A percentile compares a stretch with the other conserved stretches of the same genome.
These are phyloP conservation scores for Drosophila paranaensis DNA, from an alignment of 2,888 invertebrate species.

Conservation along the genomic window DNA sequence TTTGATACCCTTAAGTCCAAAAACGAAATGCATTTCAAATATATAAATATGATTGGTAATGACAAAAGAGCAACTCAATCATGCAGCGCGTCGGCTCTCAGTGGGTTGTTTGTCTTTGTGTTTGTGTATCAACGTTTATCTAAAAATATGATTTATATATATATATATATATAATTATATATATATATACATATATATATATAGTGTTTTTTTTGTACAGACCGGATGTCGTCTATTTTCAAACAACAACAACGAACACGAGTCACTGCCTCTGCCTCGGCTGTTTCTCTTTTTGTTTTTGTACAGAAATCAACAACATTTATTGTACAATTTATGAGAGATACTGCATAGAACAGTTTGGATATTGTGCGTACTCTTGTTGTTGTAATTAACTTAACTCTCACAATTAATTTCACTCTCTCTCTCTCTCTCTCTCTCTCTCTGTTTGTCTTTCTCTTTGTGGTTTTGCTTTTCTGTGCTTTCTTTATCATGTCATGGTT, in stretches of 20 bases:
- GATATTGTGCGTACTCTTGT: slow-evolving; percentile 35
- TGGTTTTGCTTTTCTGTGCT: slow-evolving; percentile 6
- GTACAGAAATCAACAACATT: slow-evolving; percentile 57
- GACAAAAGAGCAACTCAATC: slow-evolving; percentile 60
- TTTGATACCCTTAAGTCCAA: neutral
- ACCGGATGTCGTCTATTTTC: slow-evolving; percentile 83
- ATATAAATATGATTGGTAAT: slow-evolving; percentile 35
- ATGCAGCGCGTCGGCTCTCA: slow-evolving; percentile 26
- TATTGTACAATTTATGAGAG: slow-evolving; percentile 53
- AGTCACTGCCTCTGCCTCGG: slow-evolving; percentile 25
- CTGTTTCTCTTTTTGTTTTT: slow-evolving; percentile 29
- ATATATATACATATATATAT: slow-evolving; percentile 53
- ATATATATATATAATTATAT: slow-evolving; percentile 19
- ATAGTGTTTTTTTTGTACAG: slow-evolving; percentile 60
- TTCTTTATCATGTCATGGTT: slow-evolving; percentile 53
- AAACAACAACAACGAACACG: slow-evolving; percentile 28
- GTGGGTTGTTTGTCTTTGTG: slow-evolving; percentile 10
- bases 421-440: neutral
- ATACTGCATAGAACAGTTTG: slow-evolving; percentile 50
- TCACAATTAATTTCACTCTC: slow-evolving; percentile 17
- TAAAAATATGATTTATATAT: slow-evolving; percentile 79
- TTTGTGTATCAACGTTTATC: slow-evolving; percentile 65
- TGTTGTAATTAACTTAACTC: slow-evolving; percentile 28
- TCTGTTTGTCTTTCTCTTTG: neutral
- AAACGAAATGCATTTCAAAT: slow-evolving; percentile 27